Percentiles rank a stretch among this genome's conserved stretches.
These are phyloP conservation scores for Corythucha ciliata DNA, from an alignment of 2,888 invertebrate genomes.

Conservation along the genomic window DNA sequence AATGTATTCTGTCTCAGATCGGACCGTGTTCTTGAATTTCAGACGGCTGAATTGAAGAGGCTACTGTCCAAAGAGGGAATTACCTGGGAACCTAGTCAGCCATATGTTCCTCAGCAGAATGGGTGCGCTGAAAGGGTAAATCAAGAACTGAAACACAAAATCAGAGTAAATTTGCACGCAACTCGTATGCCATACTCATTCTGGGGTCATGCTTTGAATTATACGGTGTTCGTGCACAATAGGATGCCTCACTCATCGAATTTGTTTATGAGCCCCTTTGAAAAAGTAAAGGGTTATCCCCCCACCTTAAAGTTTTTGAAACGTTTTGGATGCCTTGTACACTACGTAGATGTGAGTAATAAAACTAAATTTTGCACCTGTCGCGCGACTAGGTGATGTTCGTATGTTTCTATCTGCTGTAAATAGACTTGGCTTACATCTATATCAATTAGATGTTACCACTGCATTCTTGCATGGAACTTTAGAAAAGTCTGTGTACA, in stretches of 20 bases:
- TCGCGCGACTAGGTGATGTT: constrained; percentile 2
- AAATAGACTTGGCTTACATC: not conserved
- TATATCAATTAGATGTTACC: constrained; percentile 13
- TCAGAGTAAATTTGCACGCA: not conserved
- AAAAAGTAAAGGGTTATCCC: constrained; percentile 4
- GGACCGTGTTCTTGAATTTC: too few species aligned
- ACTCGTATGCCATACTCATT: constrained; percentile 6
- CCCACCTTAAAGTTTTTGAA: not conserved
- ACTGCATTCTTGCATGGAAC: constrained; percentile 15
- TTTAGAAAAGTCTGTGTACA: constrained; percentile 14
- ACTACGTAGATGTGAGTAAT: constrained; percentile 1
- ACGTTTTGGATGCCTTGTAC: constrained; percentile 14
- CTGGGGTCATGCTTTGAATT: constrained; percentile 4
- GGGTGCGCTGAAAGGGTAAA: constrained; percentile 1
- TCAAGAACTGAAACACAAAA: constrained; percentile 9
- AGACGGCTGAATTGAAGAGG: constrained; percentile 1
- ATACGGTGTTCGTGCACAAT: constrained; percentile 2
- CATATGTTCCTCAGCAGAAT: constrained; percentile 1
- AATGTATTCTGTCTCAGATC: too few species aligned
- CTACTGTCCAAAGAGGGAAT: not conserved
- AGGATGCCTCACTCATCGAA: constrained; percentile 7
- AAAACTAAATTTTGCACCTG: constrained; percentile 9
- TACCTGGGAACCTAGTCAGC: constrained; percentile 13
- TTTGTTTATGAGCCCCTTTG: constrained; percentile 11
- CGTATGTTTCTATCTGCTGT: not conserved